Evolutionary conservation across 2,888 invertebrate genomes (phyloP), one percentile per base, ranked within the genome.

Genomic region (Tenthredo scrophulariae): DNA sequence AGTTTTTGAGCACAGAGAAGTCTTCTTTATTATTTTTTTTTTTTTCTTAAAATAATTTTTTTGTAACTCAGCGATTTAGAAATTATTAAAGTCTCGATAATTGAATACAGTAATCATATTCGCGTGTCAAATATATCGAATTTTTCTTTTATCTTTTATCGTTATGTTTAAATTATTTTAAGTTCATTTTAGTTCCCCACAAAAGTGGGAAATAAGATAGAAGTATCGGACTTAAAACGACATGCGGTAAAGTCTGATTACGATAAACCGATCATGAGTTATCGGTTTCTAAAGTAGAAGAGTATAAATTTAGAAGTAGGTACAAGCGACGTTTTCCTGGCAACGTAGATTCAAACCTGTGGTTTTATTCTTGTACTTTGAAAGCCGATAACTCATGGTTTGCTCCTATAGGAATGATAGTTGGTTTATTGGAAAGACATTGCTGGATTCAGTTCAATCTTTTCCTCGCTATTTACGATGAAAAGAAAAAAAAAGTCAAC

Each of bases 301-400:
- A 75, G 50, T 54, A 54, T 50, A 77, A 50, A 50, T 54, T 54
- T 40, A 0, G 10, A 26, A 26, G 77, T 29, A 26, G 62, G 54
- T 54, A 67, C 33, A 77, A 50, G 54, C 77, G 77, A 77, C 54
- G 33, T 77, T 77, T 77, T 77, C 46, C 77, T 77, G 77, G 50
- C 33, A 54, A 50, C 33, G 77, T 15, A 29, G 33, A 77, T 33
- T 77, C 77, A 54, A 77, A 77, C 9, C 33, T 9, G 29, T 33
- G 54, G 54, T 54, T 77, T 77, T 77, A 54, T 50, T 77, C 77
- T 77, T 33, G 54, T 77, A 77, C 7, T 33, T 33, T 5, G 77
- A 77, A 54, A 77, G 77, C n/a, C 77, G 77, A 77, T 77, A 77
- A 77, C 77, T 77, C 77, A 77, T 29, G 50, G 50, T 77, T 77